These are phyloP conservation scores for Cyclura pinguis DNA, from an alignment of 2,797 vertebrate genomes.

Conservation along the genomic window DNA sequence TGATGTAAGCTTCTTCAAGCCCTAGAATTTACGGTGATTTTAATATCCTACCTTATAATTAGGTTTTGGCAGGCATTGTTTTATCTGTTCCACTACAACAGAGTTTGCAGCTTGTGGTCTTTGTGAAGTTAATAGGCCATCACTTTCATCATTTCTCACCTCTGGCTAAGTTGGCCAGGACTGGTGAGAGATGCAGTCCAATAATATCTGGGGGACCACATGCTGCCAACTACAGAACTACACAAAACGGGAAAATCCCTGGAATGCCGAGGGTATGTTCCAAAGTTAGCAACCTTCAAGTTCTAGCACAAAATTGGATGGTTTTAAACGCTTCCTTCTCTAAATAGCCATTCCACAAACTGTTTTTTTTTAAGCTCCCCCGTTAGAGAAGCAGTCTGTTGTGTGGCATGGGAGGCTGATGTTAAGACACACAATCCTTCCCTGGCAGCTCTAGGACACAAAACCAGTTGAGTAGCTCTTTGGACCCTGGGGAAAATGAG, in stretches of 20 bases:
- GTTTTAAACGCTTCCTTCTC: not conserved
- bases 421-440: not conserved
- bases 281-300: not conserved
- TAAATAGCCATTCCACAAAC: not conserved
- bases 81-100: not conserved
- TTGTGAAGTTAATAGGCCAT: not conserved
- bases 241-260: not conserved
- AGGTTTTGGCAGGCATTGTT: not conserved
- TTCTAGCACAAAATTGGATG: not conserved
- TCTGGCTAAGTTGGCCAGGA: not conserved
- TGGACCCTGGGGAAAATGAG: not conserved
- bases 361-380: not conserved
- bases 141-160: not conserved
- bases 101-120: not conserved
- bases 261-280: not conserved
- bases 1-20: not conserved
- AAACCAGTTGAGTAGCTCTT: not conserved
- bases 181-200: not conserved
- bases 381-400: not conserved
- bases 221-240: not conserved
- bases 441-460: not conserved
- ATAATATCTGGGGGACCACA: not conserved
- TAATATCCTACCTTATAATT: not conserved
- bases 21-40: not conserved
- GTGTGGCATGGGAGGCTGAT: not conserved